These are phyloP conservation scores for Kryptopterus vitreolus DNA, from an alignment of 2,797 vertebrate genomes.

Conservation along the genomic window DNA sequence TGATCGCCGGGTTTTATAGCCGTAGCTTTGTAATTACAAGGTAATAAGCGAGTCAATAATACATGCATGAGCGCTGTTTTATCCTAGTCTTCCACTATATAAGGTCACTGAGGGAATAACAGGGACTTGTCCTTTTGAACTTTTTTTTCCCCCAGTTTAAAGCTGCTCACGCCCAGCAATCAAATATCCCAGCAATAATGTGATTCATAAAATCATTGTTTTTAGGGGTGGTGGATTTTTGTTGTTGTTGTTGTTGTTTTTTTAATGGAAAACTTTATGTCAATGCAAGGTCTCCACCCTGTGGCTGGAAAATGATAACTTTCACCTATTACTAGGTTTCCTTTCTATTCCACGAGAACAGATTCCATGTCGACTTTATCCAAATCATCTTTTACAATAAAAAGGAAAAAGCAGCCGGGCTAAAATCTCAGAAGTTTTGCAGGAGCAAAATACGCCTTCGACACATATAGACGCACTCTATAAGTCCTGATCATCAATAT, in stretches of 20 bases:
- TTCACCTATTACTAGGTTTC: constrained; percentile 14
- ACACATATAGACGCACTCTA: background rate
- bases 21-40: constrained; percentile 32
- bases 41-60: constrained; percentile 25
- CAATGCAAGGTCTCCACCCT: constrained; percentile 59
- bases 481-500: background rate
- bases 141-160: background rate
- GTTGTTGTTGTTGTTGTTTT: background rate
- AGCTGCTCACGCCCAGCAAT: constrained; percentile 5
- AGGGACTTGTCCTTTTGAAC: background rate
- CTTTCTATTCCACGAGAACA: background rate
- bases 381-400: background rate
- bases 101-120: background rate
- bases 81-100: background rate
- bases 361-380: background rate
- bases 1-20: constrained; percentile 32
- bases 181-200: constrained; percentile 33
- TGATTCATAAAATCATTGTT: background rate
- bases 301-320: constrained; percentile 27
- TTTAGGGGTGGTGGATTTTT: background rate
- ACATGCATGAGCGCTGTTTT: constrained; percentile 7
- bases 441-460: background rate
- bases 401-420: background rate
- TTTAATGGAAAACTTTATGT: constrained; percentile 32
- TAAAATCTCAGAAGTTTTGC: background rate